Evolutionary conservation across 1,140 invertebrate species (phyloP).

Genomic region (Spodoptera litura): DNA sequence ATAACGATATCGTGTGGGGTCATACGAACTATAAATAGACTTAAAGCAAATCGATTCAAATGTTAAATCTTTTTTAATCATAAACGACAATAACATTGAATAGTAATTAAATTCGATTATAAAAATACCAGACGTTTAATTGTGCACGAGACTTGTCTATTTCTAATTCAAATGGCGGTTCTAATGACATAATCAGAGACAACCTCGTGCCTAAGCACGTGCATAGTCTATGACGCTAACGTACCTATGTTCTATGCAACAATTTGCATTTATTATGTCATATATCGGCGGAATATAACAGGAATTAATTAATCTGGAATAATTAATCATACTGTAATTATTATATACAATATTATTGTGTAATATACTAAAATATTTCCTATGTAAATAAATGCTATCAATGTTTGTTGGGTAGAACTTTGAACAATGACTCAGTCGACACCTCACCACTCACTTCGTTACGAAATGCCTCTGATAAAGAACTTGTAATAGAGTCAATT

Average conservation of each 20-base stretch:
- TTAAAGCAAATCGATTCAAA: background rate
- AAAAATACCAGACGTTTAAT: conserved; percentile 9
- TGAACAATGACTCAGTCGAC: conserved; percentile 57
- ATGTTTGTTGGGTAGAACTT: conserved; percentile 54
- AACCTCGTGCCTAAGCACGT: conserved; percentile 40
- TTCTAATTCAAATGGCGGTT: conserved; percentile 25
- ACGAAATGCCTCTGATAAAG: conserved; percentile 37
- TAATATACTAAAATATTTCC: conserved; percentile 51
- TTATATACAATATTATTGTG: conserved; percentile 47
- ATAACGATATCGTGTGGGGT: background rate
- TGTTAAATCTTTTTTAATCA: background rate
- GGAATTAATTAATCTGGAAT: conserved; percentile 3
- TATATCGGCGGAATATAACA: conserved; percentile 2
- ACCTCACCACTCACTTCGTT: conserved; percentile 22
- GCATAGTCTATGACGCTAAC: conserved; percentile 31
- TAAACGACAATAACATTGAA: background rate
- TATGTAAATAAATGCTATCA: conserved; percentile 59
- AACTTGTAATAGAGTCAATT: background rate
- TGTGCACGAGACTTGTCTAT: conserved; percentile 9
- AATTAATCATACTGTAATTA: conserved; percentile 1
- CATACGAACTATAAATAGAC: conserved; percentile 22
- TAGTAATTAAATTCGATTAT: conserved; percentile 9
- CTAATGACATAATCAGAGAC: conserved; percentile 45
- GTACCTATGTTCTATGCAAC: conserved; percentile 9
- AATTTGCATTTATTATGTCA: conserved; percentile 38